Percentiles rank a stretch among this genome's conserved stretches.
Evolutionary conservation across 2,888 invertebrate genomes (phyloP).

Genomic region (Zeuzera pyrina): DNA sequence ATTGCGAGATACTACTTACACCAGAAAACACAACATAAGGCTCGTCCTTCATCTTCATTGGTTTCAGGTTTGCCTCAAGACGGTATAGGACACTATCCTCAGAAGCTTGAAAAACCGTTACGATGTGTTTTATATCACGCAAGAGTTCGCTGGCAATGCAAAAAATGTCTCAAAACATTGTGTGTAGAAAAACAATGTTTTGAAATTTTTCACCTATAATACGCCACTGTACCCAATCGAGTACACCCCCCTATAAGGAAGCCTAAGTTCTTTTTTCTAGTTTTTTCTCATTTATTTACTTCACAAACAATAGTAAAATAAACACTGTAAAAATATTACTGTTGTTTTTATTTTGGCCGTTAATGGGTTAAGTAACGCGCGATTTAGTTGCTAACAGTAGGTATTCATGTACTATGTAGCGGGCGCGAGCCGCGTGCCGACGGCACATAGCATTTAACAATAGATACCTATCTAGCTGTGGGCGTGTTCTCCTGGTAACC

Average conservation of each 20-base stretch:
- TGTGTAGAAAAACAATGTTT: too few species aligned
- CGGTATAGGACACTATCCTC: neutral
- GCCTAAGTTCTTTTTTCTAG: neutral
- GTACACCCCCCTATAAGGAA: neutral
- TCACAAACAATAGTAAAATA: neutral
- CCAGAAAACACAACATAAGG: neutral
- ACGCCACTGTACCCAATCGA: constrained; percentile 1
- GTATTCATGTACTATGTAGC: too few species aligned
- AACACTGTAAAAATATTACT: too few species aligned
- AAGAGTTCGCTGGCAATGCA: neutral
- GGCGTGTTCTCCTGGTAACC: too few species aligned
- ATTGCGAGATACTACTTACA: neutral
- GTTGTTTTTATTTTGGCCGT: too few species aligned
- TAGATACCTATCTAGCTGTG: too few species aligned
- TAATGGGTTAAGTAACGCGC: too few species aligned
- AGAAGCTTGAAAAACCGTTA: neutral
- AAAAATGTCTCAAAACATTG: too few species aligned
- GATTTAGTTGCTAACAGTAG: too few species aligned
- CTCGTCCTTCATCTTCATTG: neutral
- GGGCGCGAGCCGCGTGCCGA: too few species aligned
- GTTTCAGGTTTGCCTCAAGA: neutral
- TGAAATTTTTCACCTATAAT: too few species aligned
- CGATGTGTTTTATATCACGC: neutral
- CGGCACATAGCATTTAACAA: too few species aligned
- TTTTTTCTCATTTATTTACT: neutral